Conservation (phyloP, 2,888 invertebrate species). For the Patella ulyssiponensis region DNA sequence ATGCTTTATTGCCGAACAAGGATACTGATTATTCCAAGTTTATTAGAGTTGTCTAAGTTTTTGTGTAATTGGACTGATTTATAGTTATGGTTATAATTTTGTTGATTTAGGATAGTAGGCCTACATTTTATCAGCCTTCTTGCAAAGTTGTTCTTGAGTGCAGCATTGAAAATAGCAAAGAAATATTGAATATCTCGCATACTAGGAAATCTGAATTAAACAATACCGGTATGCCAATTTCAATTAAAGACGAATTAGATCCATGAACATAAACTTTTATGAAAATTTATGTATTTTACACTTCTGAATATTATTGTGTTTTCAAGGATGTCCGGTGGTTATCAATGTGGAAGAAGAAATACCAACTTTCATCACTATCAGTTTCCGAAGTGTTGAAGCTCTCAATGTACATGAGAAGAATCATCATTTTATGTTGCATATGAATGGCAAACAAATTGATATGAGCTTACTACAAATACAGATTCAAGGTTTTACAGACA, state of each 20-base stretch:
- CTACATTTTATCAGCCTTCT: no score
- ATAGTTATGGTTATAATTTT: neutral
- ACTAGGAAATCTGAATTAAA: no score
- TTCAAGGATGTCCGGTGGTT: conserved; percentile 57
- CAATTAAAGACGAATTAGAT: no score
- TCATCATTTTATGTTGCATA: conserved; percentile 52
- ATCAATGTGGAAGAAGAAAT: conserved; percentile 51
- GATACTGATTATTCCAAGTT: neutral
- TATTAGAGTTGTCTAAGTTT: neutral
- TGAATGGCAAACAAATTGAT: conserved; percentile 52
- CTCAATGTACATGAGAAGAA: conserved; percentile 32
- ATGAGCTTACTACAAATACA: conserved; percentile 49
- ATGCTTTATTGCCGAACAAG: neutral
- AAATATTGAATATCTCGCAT: no score
- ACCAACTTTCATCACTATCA: conserved; percentile 49
- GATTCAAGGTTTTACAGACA: conserved; percentile 57
- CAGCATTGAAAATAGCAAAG: no score
- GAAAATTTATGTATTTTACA: no score
- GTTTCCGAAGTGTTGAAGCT: conserved; percentile 42
- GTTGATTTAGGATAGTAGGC: no score
- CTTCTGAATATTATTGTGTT: no score
- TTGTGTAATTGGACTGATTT: neutral
- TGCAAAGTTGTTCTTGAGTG: no score
- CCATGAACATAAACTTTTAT: no score
- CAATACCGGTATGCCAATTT: no score